Conservation (phyloP, 2,888 invertebrate species). For the Drosophila stalkeri region DNA sequence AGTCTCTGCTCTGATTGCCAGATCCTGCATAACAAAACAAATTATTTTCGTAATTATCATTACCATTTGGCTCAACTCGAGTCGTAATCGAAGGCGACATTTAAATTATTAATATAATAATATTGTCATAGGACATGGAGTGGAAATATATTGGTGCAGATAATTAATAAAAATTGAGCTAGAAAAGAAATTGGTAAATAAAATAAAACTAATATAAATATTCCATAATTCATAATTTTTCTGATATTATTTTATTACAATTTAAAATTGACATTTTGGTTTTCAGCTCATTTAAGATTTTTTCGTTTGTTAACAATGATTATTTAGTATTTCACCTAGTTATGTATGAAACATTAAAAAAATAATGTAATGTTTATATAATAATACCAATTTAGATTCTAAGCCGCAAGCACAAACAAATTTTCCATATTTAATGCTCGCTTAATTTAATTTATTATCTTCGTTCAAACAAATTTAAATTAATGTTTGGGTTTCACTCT, state of each 20-base stretch:
- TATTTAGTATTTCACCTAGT: no score
- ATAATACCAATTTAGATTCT: neutral
- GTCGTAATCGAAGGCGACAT: conserved; percentile 10
- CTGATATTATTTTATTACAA: no score
- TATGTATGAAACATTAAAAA: no score
- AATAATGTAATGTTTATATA: no score
- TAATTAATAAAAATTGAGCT: neutral
- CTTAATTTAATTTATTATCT: neutral
- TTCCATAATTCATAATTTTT: neutral
- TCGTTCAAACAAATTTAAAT: conserved; percentile 1
- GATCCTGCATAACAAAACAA: conserved; percentile 31
- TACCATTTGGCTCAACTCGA: conserved; percentile 8
- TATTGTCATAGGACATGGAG: neutral
- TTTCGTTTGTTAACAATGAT: no score
- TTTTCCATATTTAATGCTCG: neutral
- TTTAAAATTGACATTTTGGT: no score
- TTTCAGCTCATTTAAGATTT: no score
- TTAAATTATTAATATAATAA: conserved; percentile 16
- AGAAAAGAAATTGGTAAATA: neutral
- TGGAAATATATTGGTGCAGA: neutral
- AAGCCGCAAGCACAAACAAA: neutral
- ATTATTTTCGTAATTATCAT: conserved; percentile 37
- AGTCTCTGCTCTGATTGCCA: conserved; percentile 33
- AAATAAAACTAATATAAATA: neutral
- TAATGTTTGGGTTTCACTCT: conserved; percentile 8